A percentile compares a stretch with the other conserved stretches of the same genome.
These are phyloP conservation scores for Prionailurus viverrinus DNA, from an alignment of 2,113 vertebrate species.

Conservation along the genomic window DNA sequence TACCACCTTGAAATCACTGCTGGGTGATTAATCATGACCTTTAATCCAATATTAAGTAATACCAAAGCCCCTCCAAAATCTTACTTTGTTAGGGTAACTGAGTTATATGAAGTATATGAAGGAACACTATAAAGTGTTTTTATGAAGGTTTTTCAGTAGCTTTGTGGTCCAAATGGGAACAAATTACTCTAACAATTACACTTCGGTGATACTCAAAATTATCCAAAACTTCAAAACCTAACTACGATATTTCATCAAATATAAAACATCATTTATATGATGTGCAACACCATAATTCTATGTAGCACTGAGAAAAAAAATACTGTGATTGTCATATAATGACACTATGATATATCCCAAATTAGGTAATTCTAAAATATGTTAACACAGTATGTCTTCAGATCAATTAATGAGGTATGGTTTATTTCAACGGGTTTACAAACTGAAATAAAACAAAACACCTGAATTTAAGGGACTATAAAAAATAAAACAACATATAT, in stretches of 20 bases:
- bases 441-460: not conserved
- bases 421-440: not conserved
- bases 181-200: not conserved
- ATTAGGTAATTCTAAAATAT: not conserved
- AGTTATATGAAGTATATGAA: not conserved
- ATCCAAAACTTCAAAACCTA: not conserved
- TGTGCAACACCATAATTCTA: not conserved
- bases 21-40: not conserved
- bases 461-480: not conserved
- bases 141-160: not conserved
- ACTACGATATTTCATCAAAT: not conserved
- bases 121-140: not conserved
- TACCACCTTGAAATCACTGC: not conserved
- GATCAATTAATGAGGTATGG: not conserved
- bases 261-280: not conserved
- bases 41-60: not conserved
- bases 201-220: not conserved
- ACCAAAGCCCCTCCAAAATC: not conserved
- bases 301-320: not conserved
- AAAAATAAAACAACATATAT: not conserved
- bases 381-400: not conserved
- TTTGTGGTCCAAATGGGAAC: conserved; percentile 1
- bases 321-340: not conserved
- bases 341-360: not conserved
- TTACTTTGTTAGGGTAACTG: not conserved